Conservation (phyloP, 2,797 vertebrate genomes). For the Masticophis lateralis region DNA sequence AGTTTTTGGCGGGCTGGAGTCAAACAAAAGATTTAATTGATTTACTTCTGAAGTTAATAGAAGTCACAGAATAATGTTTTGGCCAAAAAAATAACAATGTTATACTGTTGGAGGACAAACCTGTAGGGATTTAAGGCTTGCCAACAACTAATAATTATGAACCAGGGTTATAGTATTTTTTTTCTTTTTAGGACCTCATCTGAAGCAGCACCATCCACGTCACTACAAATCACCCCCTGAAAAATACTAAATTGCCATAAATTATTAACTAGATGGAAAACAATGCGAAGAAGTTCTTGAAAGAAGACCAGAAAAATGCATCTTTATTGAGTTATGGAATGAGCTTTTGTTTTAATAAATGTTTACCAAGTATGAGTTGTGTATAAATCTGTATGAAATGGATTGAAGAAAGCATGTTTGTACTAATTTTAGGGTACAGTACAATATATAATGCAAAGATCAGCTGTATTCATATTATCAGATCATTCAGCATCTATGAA, state of each 20-base stretch:
- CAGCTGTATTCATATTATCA: neutral
- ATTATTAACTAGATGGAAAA: slow-evolving; percentile 26
- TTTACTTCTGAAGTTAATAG: neutral
- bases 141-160: neutral
- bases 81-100: neutral
- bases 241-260: slow-evolving; percentile 74
- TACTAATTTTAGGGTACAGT: slow-evolving; percentile 44
- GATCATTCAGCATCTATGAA: slow-evolving; percentile 12
- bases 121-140: neutral
- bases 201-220: slow-evolving; percentile 83
- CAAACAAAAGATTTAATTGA: neutral
- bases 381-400: slow-evolving; percentile 38
- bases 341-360: slow-evolving; percentile 9
- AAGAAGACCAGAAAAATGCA: slow-evolving; percentile 5
- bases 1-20: neutral
- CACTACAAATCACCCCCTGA: slow-evolving; percentile 82
- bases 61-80: neutral
- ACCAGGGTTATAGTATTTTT: slow-evolving; percentile 11
- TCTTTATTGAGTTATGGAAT: slow-evolving; percentile 20
- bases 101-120: neutral
- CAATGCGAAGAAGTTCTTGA: slow-evolving; percentile 26
- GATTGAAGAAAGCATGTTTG: slow-evolving; percentile 11
- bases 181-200: slow-evolving; percentile 76
- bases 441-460: slow-evolving; percentile 29
- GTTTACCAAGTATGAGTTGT: slow-evolving; percentile 8